Conservation (phyloP, 2,888 invertebrate species). For the Onchidella celtica region DNA sequence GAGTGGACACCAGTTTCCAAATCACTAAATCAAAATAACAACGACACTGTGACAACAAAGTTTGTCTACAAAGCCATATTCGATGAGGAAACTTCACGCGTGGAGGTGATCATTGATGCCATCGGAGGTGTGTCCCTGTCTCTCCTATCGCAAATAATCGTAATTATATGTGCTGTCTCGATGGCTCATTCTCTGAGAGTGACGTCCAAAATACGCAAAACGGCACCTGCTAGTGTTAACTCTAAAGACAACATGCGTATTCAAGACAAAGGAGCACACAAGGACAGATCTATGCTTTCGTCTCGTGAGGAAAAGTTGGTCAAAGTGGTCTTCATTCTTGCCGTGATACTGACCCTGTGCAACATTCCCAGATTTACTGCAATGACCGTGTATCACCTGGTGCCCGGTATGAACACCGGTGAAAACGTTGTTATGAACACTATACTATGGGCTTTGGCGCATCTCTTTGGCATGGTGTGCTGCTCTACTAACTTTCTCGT, state of each 20-base stretch:
- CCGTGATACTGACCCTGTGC: not conserved
- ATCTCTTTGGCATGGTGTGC: not conserved
- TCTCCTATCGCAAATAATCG: not conserved
- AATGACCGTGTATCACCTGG: not conserved
- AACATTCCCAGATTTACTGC: not conserved
- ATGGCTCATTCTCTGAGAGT: not conserved
- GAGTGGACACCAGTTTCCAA: not conserved
- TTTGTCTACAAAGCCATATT: too few relatives aligned
- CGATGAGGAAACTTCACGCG: not conserved
- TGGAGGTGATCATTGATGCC: not conserved
- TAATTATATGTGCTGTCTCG: not conserved
- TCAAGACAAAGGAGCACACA: not conserved
- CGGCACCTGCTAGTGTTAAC: not conserved
- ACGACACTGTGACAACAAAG: not conserved
- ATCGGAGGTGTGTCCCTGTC: not conserved
- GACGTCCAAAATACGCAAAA: not conserved
- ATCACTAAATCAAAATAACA: not conserved
- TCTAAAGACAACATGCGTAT: not conserved
- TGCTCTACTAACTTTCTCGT: not conserved
- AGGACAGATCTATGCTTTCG: too few relatives aligned
- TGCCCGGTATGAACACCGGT: not conserved
- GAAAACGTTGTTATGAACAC: not conserved
- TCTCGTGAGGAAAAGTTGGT: not conserved
- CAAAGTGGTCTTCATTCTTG: not conserved
- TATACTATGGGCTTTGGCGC: not conserved